These are phyloP conservation scores for Odontothrips loti DNA, from an alignment of 2,888 invertebrate genomes.

Conservation along the genomic window DNA sequence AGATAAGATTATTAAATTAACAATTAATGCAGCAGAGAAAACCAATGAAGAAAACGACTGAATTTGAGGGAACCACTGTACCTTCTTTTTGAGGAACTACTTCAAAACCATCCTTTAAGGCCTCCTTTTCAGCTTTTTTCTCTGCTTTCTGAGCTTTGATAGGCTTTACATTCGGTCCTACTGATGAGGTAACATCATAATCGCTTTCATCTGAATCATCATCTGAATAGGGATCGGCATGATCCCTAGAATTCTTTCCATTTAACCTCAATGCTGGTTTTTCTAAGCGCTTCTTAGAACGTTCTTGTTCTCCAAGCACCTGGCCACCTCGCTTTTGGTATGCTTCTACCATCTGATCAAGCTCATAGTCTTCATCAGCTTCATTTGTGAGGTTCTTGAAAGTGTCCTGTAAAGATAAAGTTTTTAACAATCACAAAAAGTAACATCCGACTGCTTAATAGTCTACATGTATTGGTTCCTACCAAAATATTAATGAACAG, in stretches of 20 bases:
- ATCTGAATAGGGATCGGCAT: not conserved
- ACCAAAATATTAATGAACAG: not conserved
- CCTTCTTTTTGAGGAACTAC: slow-evolving; percentile 59
- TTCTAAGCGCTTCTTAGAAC: slow-evolving; percentile 44
- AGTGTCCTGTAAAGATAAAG: slow-evolving; percentile 38
- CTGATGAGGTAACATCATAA: slow-evolving; percentile 49
- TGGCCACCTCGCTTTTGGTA: slow-evolving; percentile 66
- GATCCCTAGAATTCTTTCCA: slow-evolving; percentile 25
- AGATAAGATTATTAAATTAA: slow-evolving; percentile 14
- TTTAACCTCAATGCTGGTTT: slow-evolving; percentile 42
- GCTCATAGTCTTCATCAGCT: slow-evolving; percentile 80
- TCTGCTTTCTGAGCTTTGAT: slow-evolving; percentile 38
- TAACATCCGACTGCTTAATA: slow-evolving; percentile 12
- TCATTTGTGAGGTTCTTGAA: slow-evolving; percentile 68
- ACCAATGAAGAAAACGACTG: slow-evolving; percentile 15
- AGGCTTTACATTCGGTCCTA: slow-evolving; percentile 38
- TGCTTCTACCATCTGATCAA: slow-evolving; percentile 70
- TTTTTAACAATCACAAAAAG: slow-evolving; percentile 33
- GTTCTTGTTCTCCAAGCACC: slow-evolving; percentile 46
- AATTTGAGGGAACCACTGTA: slow-evolving; percentile 40
- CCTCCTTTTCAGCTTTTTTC: slow-evolving; percentile 48
- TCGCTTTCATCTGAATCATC: slow-evolving; percentile 42
- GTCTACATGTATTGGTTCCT: too few species aligned
- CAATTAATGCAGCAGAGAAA: slow-evolving; percentile 33
- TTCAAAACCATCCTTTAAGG: slow-evolving; percentile 62